Conservation (phyloP, 2,113 vertebrate species). For the Sminthopsis crassicaudata region DNA sequence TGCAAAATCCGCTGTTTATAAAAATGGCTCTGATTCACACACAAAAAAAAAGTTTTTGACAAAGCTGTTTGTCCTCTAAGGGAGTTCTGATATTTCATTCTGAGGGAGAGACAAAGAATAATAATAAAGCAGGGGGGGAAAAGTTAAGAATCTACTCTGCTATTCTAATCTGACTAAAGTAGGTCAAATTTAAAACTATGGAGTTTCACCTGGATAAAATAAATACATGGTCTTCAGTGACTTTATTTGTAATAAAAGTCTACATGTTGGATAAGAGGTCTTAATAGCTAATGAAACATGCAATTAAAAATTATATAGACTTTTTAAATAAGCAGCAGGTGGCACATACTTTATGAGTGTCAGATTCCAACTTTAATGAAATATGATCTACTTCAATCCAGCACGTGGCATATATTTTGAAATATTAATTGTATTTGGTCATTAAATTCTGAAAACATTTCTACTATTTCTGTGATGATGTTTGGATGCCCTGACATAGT, state of each 20-base stretch:
- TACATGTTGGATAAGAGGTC: constrained; percentile 15
- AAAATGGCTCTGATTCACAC: constrained; percentile 34
- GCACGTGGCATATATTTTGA: constrained; percentile 40
- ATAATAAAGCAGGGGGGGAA: constrained; percentile 41
- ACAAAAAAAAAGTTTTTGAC: constrained; percentile 55
- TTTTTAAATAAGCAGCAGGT: constrained; percentile 39
- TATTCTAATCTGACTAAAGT: not conserved
- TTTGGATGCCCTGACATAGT: constrained; percentile 35
- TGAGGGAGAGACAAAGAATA: not conserved
- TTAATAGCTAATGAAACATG: constrained; percentile 29
- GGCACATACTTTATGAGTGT: constrained; percentile 54
- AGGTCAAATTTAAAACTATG: constrained; percentile 22
- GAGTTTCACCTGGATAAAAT: not conserved
- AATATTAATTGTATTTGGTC: constrained; percentile 40
- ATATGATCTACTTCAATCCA: constrained; percentile 6
- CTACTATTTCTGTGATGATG: constrained; percentile 60
- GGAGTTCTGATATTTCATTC: not conserved
- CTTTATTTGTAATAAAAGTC: constrained; percentile 6
- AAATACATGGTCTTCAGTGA: not conserved
- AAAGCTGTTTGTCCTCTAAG: constrained; percentile 55
- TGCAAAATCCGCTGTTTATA: not conserved
- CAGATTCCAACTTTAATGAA: constrained; percentile 7
- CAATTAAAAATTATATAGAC: not conserved
- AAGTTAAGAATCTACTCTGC: not conserved
- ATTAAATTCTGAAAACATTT: constrained; percentile 40